Conservation (phyloP, 2,888 invertebrate species). For the Harpalus rufipes region DNA sequence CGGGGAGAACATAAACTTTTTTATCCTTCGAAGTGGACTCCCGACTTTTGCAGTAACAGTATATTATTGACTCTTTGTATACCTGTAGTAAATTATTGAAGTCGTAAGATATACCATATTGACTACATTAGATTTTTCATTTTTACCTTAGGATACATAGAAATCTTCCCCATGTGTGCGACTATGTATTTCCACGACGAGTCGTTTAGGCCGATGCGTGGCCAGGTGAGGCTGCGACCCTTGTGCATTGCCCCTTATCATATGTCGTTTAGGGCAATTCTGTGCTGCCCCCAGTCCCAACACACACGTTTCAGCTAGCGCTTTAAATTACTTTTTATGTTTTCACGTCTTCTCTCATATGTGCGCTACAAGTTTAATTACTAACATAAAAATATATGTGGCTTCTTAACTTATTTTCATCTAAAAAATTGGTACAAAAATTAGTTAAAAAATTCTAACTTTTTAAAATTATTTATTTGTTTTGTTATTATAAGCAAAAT, state of each 20-base stretch:
- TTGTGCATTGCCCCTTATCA: constrained; percentile 60
- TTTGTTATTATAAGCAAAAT: too few species aligned
- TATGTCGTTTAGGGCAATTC: constrained; percentile 65
- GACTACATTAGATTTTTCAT: neutral
- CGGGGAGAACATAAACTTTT: constrained; percentile 7
- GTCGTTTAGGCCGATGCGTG: constrained; percentile 54
- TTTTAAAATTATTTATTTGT: too few species aligned
- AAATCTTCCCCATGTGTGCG: neutral
- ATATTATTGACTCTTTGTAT: neutral
- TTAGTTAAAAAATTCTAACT: too few species aligned
- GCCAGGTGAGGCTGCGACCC: constrained; percentile 47
- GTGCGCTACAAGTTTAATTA: neutral
- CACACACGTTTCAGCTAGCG: constrained; percentile 25
- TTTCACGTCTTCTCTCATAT: constrained; percentile 14
- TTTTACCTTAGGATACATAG: neutral
- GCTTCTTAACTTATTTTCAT: neutral
- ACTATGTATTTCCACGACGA: neutral
- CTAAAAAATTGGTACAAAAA: too few species aligned
- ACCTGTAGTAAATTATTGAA: neutral
- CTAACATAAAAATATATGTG: neutral
- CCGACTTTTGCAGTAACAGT: neutral
- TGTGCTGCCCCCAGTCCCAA: neutral
- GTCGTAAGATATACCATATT: neutral
- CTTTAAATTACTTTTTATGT: constrained; percentile 67
- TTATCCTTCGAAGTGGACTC: too few species aligned